Evolutionary conservation across 2,888 invertebrate genomes (phyloP), one percentile per base, ranked within the genome.

Genomic region (Dione juno): DNA sequence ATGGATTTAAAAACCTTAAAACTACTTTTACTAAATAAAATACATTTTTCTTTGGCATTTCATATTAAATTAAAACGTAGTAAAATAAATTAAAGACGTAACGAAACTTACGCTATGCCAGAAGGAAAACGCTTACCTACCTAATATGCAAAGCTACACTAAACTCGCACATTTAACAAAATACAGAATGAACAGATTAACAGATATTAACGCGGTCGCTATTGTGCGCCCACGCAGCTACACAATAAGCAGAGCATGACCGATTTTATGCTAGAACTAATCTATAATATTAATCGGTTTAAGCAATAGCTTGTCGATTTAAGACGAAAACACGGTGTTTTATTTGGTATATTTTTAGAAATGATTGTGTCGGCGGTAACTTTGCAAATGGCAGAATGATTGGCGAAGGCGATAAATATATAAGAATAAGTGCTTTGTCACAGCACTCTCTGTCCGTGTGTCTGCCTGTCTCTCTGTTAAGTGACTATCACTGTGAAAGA

Each of bases 221-320:
- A 52, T 59, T 41, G 67, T 59, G 59, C 58, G 53, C 58, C 52
- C 66, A 59, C 66, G 65, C 52, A 59, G 48, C 43, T 53, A 52
- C 69, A 52, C 41, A 50, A 65, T 16, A 5, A 13, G 41, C 57
- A 14, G 52, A 48, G 41, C 59, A 58, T 53, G 59, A 66, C 65
- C 59, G 59, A 70, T 59, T 64, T 63, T 37, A 8, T 64, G 64
- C 21, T 69, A 57, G 57, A 64, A 69, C 69, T 57, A 69, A 69
- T 69, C 69, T 50, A 64, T 69, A 21, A 59, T 43, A 53, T 53
- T 53, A 58, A 69, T 52, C 43, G 69, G 13, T 64, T 48, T 54
- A 58, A 48, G 13, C 69, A 57, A 69, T 57, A 50, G 40, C 57
- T 64, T 21, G 40, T 13, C 41, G 13, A 50, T 14, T 40, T 21